These are phyloP conservation scores for Parelbella ahira DNA, from an alignment of 2,888 invertebrate genomes.

Conservation along the genomic window DNA sequence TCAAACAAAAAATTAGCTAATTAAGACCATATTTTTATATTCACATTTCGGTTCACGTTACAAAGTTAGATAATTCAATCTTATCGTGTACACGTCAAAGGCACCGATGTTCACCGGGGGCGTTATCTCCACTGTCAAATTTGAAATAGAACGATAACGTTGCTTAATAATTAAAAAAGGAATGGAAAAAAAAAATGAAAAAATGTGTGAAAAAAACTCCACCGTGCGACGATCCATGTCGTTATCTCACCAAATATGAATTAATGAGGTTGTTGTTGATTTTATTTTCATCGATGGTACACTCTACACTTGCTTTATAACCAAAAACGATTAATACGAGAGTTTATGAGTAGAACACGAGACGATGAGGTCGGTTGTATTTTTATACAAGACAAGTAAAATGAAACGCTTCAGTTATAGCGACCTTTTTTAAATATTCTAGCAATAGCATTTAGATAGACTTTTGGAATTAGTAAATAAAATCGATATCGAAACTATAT, in stretches of 20 bases:
- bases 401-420: slow-evolving; percentile 1
- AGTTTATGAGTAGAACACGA: neutral
- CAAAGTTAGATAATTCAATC: slow-evolving; percentile 29
- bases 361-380: neutral
- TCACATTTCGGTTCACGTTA: slow-evolving; percentile 22
- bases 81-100: slow-evolving; percentile 47
- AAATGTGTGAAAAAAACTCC: slow-evolving; percentile 7
- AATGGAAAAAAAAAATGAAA: slow-evolving; percentile 7
- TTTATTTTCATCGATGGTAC: neutral
- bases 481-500: no score
- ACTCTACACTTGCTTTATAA: neutral
- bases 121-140: slow-evolving; percentile 62
- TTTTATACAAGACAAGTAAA: neutral
- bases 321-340: neutral
- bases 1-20: slow-evolving; percentile 54
- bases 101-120: slow-evolving; percentile 35
- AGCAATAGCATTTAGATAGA: no score
- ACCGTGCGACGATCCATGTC: slow-evolving; percentile 6
- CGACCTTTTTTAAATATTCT: no score
- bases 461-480: no score
- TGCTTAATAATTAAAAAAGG: slow-evolving; percentile 33
- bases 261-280: slow-evolving; percentile 5
- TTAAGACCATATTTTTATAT: slow-evolving; percentile 45
- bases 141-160: slow-evolving; percentile 56
- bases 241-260: slow-evolving; percentile 14